phyloP scores from a whole-genome alignment of 2,888 invertebrate genomes.

The Eupithecia subfuscata region DNA sequence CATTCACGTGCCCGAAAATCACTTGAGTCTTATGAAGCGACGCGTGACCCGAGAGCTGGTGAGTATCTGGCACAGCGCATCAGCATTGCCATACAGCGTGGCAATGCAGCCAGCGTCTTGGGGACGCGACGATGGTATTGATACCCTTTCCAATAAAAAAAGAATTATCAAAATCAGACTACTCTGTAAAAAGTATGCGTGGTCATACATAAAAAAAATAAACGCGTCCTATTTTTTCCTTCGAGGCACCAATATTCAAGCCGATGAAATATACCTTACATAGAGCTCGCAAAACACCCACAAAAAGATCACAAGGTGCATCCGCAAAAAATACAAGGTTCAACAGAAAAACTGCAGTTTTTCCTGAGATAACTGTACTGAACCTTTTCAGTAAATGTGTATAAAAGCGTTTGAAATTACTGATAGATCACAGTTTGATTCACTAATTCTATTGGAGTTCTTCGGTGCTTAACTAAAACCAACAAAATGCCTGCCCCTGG shows the following conservation, averaged over 20 bases:
- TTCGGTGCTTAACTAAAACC: conserved; percentile 15
- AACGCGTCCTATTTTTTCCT: background rate
- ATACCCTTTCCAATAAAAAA: no score
- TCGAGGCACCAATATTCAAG: background rate
- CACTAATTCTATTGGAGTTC: conserved; percentile 13
- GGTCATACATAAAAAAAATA: no score
- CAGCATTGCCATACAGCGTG: no score
- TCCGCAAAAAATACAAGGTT: conserved; percentile 55
- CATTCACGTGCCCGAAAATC: background rate
- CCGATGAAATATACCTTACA: background rate
- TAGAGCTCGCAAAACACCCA: background rate
- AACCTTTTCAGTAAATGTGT: conserved; percentile 39
- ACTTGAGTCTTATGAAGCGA: background rate
- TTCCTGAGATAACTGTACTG: conserved; percentile 50
- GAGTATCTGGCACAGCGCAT: no score
- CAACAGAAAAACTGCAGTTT: conserved; percentile 41
- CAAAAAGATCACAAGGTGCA: conserved; percentile 12
- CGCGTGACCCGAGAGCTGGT: no score
- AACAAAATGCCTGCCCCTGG: conserved; percentile 82
- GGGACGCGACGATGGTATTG: no score
- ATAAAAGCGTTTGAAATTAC: conserved; percentile 50
- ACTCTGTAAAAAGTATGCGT: no score
- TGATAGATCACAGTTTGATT: conserved; percentile 36
- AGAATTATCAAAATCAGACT: no score
- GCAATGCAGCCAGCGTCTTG: no score